Evolutionary conservation across 2,113 vertebrate genomes (phyloP).

Genomic region (Apodemus sylvaticus): DNA sequence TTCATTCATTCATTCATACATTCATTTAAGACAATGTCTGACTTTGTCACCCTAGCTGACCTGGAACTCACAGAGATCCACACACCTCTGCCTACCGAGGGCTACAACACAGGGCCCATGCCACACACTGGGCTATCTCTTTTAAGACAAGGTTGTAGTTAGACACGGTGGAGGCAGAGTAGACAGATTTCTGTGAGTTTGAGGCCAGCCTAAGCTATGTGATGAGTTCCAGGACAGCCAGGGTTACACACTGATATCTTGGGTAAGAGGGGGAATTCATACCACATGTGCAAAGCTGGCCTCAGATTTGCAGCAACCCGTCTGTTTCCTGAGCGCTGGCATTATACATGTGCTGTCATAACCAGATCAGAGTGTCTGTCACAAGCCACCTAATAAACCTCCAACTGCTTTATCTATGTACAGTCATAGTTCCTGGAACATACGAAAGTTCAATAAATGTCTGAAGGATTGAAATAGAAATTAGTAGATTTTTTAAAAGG

Average conservation of each 20-base stretch:
- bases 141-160: neutral
- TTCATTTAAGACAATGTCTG: neutral
- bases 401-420: neutral
- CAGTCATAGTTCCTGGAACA: neutral
- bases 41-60: neutral
- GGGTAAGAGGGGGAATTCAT: too few relatives aligned
- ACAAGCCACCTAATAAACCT: neutral
- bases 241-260: neutral
- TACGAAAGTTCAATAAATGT: neutral
- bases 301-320: neutral
- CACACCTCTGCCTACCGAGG: neutral
- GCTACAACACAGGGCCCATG: neutral
- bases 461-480: constrained; percentile 24
- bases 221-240: neutral
- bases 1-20: neutral
- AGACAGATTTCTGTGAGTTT: neutral
- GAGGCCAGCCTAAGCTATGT: neutral
- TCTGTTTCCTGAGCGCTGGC: neutral
- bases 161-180: neutral
- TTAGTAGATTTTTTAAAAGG: neutral
- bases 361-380: neutral
- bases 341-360: neutral
- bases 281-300: neutral
- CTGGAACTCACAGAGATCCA: neutral
- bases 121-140: neutral